phyloP scores from a whole-genome alignment of 2,797 vertebrate genomes.

The Molossus molossus region DNA sequence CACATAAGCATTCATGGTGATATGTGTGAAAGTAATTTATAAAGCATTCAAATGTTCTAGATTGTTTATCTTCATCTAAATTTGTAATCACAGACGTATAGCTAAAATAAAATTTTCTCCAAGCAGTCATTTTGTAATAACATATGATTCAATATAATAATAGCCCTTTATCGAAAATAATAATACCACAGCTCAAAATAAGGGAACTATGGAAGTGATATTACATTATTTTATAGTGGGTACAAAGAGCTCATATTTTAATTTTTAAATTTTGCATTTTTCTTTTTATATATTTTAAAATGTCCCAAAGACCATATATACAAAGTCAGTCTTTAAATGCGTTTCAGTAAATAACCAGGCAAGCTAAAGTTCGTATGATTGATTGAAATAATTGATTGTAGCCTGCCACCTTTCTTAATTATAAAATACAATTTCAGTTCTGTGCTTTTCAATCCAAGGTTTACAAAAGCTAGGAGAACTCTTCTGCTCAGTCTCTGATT shows the following conservation, averaged over 20 bases:
- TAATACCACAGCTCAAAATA: not conserved
- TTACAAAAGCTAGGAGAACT: slow-evolving; percentile 89
- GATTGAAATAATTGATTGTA: slow-evolving; percentile 86
- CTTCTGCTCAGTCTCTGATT: slow-evolving; percentile 94
- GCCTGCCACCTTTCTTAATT: slow-evolving; percentile 89
- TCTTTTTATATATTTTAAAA: slow-evolving; percentile 42
- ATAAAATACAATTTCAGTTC: slow-evolving; percentile 93
- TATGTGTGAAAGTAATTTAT: not conserved
- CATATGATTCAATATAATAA: slow-evolving; percentile 46
- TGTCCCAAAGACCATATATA: slow-evolving; percentile 64
- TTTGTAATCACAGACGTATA: slow-evolving; percentile 36
- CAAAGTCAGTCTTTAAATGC: slow-evolving; percentile 82
- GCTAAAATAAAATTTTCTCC: slow-evolving; percentile 60
- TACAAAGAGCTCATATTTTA: slow-evolving; percentile 66
- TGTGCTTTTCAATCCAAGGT: slow-evolving; percentile 90
- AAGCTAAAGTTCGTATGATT: slow-evolving; percentile 84
- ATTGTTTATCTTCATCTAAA: slow-evolving; percentile 42
- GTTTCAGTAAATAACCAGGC: slow-evolving; percentile 80
- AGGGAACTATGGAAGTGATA: not conserved
- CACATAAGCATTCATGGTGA: not conserved
- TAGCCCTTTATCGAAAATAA: slow-evolving; percentile 53
- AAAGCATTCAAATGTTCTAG: slow-evolving; percentile 2
- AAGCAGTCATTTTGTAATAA: slow-evolving; percentile 54
- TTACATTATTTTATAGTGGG: not conserved
- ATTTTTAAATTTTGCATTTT: slow-evolving; percentile 61